Conservation (phyloP, 2,888 invertebrate species). For the Cheilosia vernalis region DNA sequence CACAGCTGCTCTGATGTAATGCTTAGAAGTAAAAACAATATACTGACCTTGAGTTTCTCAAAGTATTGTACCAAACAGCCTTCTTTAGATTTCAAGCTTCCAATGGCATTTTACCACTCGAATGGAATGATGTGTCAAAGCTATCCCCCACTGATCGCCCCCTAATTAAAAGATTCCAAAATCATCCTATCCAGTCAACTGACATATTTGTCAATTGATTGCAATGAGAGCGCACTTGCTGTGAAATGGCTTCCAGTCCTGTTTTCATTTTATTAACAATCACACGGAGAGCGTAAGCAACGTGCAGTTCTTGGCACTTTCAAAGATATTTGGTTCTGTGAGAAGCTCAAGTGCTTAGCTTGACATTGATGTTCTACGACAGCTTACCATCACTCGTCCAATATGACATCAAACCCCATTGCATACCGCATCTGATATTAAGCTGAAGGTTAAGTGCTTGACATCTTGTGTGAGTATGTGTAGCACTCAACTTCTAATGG, state of each 20-base stretch:
- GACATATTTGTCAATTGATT: constrained; percentile 3
- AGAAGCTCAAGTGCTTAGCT: constrained; percentile 33
- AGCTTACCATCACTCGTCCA: constrained; percentile 41
- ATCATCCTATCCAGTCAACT: too few species aligned
- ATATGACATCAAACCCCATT: constrained; percentile 50
- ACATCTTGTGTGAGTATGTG: constrained; percentile 36
- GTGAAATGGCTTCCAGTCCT: constrained; percentile 27
- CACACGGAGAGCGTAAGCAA: background rate
- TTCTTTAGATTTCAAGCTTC: too few species aligned
- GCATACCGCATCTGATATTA: constrained; percentile 46
- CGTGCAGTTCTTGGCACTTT: background rate
- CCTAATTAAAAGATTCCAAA: background rate
- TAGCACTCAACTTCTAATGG: constrained; percentile 55
- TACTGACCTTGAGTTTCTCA: too few species aligned
- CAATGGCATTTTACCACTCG: background rate
- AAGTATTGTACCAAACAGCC: too few species aligned
- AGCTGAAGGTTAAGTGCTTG: constrained; percentile 67
- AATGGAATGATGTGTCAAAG: background rate
- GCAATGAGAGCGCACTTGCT: constrained; percentile 12
- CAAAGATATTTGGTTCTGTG: constrained; percentile 48
- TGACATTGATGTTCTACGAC: constrained; percentile 62
- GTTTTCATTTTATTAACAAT: constrained; percentile 8
- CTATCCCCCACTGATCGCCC: background rate
- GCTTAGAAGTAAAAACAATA: too few species aligned
- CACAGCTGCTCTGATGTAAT: too few species aligned